These are phyloP conservation scores for Hycleus cichorii DNA, from an alignment of 1,140 invertebrate genomes.

Conservation along the genomic window DNA sequence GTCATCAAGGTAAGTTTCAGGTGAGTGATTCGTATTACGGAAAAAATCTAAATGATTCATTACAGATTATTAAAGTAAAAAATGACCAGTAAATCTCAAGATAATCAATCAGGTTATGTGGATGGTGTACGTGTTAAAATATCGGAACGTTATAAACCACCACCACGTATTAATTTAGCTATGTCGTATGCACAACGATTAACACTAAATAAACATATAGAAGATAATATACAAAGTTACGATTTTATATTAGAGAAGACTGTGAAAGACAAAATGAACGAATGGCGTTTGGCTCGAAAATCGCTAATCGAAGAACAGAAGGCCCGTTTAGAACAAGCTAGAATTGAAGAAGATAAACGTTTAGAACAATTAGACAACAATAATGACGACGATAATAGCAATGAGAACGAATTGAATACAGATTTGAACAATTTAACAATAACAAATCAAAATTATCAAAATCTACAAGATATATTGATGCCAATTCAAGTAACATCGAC, in stretches of 20 bases:
- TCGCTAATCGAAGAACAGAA: constrained; percentile 50
- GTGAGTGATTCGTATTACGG: neutral
- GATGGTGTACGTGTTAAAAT: constrained; percentile 82
- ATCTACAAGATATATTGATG: constrained; percentile 28
- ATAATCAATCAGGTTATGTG: constrained; percentile 47
- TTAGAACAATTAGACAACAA: constrained; percentile 43
- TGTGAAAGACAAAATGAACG: constrained; percentile 59
- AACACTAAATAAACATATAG: constrained; percentile 46
- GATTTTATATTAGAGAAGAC: constrained; percentile 65
- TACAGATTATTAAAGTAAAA: neutral
- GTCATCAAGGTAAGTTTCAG: too few relatives aligned
- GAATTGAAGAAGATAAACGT: constrained; percentile 42
- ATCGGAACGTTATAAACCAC: constrained; percentile 74
- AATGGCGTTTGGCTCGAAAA: constrained; percentile 57
- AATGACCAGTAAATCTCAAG: constrained; percentile 5
- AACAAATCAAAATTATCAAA: constrained; percentile 16
- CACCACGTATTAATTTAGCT: constrained; percentile 61
- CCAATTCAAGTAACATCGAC: constrained; percentile 21
- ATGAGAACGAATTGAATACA: constrained; percentile 44
- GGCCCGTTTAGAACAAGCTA: constrained; percentile 45
- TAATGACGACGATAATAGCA: constrained; percentile 38
- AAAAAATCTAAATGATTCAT: neutral
- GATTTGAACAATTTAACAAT: constrained; percentile 35
- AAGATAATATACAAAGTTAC: constrained; percentile 49
- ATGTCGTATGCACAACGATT: constrained; percentile 56